Conservation (phyloP, 1,140 invertebrate genomes). For the Bombus picipes region DNA sequence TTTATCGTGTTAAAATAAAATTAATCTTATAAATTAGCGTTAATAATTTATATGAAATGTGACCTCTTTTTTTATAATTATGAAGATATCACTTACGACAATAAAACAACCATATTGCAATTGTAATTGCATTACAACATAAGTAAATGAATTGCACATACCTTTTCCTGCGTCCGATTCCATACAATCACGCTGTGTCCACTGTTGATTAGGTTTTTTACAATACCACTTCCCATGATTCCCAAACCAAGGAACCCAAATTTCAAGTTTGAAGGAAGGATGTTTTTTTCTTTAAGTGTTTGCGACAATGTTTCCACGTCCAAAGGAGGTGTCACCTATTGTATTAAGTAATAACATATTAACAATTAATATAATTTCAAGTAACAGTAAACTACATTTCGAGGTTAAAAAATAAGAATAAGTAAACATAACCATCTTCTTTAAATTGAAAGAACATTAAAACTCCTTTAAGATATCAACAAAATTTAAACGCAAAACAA, state of each 20-base stretch:
- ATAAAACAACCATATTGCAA: neutral
- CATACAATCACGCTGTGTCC: constrained; percentile 96
- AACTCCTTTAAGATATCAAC: neutral
- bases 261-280: constrained; percentile 92
- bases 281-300: constrained; percentile 92
- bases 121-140: neutral
- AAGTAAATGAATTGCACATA: constrained; percentile 83
- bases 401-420: neutral
- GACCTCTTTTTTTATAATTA: neutral
- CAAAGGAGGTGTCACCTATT: constrained; percentile 88
- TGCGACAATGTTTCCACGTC: constrained; percentile 91
- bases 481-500: neutral
- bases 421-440: neutral
- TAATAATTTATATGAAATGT: neutral
- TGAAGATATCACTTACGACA: neutral
- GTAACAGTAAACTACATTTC: neutral
- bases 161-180: constrained; percentile 96
- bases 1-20: neutral
- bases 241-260: constrained; percentile 98
- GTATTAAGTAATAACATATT: constrained; percentile 16
- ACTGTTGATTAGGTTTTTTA: constrained; percentile 96
- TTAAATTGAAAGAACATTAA: neutral
- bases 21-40: neutral
- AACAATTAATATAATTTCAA: neutral
- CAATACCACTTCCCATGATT: constrained; percentile 97